These are phyloP conservation scores for Taeniopygia guttata DNA, from an alignment of 2,797 vertebrate genomes.

Conservation along the genomic window DNA sequence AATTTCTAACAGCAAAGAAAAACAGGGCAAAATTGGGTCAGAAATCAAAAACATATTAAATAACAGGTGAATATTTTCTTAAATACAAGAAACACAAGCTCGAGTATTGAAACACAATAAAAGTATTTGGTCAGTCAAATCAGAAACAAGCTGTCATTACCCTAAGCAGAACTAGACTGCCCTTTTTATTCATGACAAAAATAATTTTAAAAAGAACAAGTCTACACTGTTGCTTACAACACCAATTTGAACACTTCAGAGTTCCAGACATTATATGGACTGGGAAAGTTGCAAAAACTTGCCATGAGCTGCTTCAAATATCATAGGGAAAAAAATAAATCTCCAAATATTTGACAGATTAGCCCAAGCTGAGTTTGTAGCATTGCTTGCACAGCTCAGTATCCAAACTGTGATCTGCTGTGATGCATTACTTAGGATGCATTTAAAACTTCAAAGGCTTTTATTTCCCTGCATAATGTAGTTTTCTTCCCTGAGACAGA, in stretches of 20 bases:
- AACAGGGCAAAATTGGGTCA: neutral
- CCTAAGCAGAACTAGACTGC: neutral
- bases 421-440: neutral
- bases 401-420: neutral
- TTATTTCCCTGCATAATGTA: neutral
- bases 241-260: fast-evolving
- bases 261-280: neutral
- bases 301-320: neutral
- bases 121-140: neutral
- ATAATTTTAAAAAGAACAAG: neutral
- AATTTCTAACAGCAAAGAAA: neutral
- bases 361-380: neutral
- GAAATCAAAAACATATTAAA: neutral
- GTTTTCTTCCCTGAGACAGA: neutral
- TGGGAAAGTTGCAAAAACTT: fast-evolving
- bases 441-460: neutral
- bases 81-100: neutral
- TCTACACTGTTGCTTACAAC: neutral
- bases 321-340: fast-evolving
- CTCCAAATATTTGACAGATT: neutral
- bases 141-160: neutral
- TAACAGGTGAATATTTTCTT: neutral
- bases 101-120: neutral
- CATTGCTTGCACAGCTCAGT: neutral
- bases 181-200: neutral